A percentile compares a stretch with the other conserved stretches of the same genome.
These are phyloP conservation scores for Tinamus major DNA, from an alignment of 2,797 vertebrate genomes.

Conservation along the genomic window DNA sequence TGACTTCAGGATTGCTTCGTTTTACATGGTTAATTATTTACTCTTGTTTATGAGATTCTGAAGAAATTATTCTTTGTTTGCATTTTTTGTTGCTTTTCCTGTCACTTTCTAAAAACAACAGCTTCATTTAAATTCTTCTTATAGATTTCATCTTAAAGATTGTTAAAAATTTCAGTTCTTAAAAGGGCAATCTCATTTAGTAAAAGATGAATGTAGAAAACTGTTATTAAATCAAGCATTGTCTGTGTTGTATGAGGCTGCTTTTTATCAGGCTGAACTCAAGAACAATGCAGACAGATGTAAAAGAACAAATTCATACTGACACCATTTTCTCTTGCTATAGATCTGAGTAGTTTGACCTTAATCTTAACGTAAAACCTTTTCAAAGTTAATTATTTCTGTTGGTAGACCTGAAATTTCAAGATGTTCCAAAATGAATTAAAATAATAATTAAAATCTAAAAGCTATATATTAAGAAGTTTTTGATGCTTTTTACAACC, in stretches of 20 bases:
- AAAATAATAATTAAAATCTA: background rate
- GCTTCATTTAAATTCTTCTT: background rate
- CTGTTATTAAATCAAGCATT: background rate
- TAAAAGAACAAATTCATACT: background rate
- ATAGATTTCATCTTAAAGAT: background rate
- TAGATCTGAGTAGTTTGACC: background rate
- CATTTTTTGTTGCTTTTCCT: background rate
- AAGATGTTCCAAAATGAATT: background rate
- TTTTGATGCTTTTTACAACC: background rate
- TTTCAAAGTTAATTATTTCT: conserved; percentile 7
- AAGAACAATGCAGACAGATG: background rate
- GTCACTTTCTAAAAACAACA: background rate
- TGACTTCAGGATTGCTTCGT: background rate
- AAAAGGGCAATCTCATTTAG: background rate
- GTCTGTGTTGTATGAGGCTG: background rate
- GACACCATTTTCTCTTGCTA: background rate
- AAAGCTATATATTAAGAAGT: background rate
- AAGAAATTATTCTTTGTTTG: background rate
- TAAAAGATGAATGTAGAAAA: background rate
- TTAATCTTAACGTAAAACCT: background rate
- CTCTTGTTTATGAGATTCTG: background rate
- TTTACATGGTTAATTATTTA: background rate
- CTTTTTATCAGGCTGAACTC: background rate
- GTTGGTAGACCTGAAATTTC: background rate
- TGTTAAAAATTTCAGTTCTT: background rate